phyloP scores from a whole-genome alignment of 2,113 vertebrate species.

The Cygnus buccinator region DNA sequence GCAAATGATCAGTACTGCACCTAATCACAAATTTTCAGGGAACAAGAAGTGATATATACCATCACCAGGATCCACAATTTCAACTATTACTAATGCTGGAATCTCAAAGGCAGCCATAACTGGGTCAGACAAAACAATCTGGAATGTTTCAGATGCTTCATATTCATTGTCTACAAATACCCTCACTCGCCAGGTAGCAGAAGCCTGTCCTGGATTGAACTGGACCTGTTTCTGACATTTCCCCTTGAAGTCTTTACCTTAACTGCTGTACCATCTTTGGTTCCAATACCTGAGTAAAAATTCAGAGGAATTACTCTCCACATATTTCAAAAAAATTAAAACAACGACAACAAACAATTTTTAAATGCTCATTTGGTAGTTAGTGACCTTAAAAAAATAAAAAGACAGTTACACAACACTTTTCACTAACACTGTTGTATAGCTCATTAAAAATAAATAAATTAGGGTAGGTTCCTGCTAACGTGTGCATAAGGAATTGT shows the following conservation, averaged over 20 bases:
- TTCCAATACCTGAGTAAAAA: slow-evolving; percentile 78
- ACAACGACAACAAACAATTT: neutral
- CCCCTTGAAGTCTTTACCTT: slow-evolving; percentile 85
- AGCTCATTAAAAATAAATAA: neutral
- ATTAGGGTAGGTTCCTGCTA: neutral
- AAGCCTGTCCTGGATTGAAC: slow-evolving; percentile 87
- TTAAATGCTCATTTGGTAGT: neutral
- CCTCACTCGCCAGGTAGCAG: slow-evolving; percentile 83
- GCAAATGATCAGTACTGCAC: neutral
- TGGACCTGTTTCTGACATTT: slow-evolving; percentile 85
- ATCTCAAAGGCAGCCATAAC: slow-evolving; percentile 86
- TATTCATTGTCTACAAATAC: slow-evolving; percentile 86
- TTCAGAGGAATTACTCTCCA: neutral
- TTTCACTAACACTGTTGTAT: neutral
- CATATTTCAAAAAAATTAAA: neutral
- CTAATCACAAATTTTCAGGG: neutral
- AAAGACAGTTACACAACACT: neutral
- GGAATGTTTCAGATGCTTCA: slow-evolving; percentile 86
- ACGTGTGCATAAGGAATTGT: neutral
- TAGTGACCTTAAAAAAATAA: neutral
- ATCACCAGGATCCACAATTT: slow-evolving; percentile 88
- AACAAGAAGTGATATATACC: slow-evolving; percentile 57
- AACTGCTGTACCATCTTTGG: slow-evolving; percentile 84
- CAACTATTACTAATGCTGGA: slow-evolving; percentile 79
- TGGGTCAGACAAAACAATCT: slow-evolving; percentile 85